Base-by-base conservation (phyloP, 2,888 invertebrate genomes). In the Uloborus plumipes region DNA sequence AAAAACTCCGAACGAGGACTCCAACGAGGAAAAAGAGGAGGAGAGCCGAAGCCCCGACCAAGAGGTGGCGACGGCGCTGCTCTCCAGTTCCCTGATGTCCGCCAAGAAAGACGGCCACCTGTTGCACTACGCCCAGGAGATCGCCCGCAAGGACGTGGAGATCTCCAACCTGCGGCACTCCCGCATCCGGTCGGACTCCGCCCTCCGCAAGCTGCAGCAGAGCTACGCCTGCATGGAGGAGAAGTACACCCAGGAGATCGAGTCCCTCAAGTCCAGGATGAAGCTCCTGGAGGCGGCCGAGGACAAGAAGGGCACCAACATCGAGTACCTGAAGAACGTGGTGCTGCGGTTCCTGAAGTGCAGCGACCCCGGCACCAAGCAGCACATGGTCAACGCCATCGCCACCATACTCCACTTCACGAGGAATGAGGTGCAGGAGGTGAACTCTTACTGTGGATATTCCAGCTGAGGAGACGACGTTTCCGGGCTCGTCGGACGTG, bases 291-390 rank as follows among this genome's bases (percentile, higher is more conserved):
- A 90, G 81, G 87, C 90, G 20, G 88, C 88, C 86, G 87, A 87
- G 55, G 93, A 94, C 1, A 91, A 95, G 0, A 95, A 95, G 89
- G 94, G 94, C 11, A 95, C 95, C 0, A 96, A 96, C 89, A 89
- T 96, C 55, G 96, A 96, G 88, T 97, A 97, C 88, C 89, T 97
- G 77, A 96, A 97, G 89, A 97, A 97, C 89, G 96, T 97, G 6
- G 93, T 96, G 71, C 92, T 95, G 72, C 94, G 94, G 84, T 96
- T 93, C 88, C 90, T 96, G 50, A 91, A 93, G 78, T 93, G 93
- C 1, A 91, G 91, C 0, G 94, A 94, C 88, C 89, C 91, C 50
- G 92, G 91, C 2, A 93, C 93, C 0, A 92, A 93, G 80, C 91
- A 91, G 50, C 95, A 95, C 87, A 96, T 96, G 94, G 89, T 96